Base-by-base conservation (phyloP, 2,888 invertebrate species). In the Malachius bipustulatus region DNA sequence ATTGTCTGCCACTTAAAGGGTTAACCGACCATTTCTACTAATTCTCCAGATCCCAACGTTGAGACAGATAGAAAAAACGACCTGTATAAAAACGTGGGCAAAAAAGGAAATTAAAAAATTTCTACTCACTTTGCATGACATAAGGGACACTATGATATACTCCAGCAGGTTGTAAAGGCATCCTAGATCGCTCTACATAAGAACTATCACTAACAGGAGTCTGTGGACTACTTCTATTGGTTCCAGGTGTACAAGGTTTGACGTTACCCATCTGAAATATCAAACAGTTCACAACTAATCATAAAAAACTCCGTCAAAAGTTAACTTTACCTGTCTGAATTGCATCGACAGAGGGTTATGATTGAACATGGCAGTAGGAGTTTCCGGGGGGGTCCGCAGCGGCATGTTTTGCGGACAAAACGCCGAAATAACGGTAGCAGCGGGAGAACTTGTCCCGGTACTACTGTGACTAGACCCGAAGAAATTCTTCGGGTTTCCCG, bases 371-470 rank as follows among this genome's bases (percentile, higher is more conserved):
- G 45, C 49, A 0, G 60, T 58, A 3, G 62, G 60, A 28, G 62
- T 62, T 35, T 58, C 59, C 0, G 62, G 51, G n/a, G 60, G 58
- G 13, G 59, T 57, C 35, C 56, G 43, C 43, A 55, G 59, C 14
- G 48, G 34, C 33, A 48, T 48, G 31, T 45, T 48, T 2, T 34
- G 41, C 4, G 51, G 54, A 43, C 57, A 57, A 44, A 57, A 60
- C 3, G 51, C 54, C 3, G 59, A 51, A 16, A 62, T 51, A 27
- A 62, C 58, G 1, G 62, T 59, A 24, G 57, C 54, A 3, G 62
- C 62, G 4, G 62, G 62, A 9, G 62, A 62, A 44, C 53, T 62
- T 2, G 59, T 56, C n/a, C 60, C 62, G 1, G 57, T 58, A 40
- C 61, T 60, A 37, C 56, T 57, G 35, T 60, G 60, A 48, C 60